Evolutionary conservation across 2,888 invertebrate genomes (phyloP), one percentile per base, ranked within the genome.

Genomic region (Sarcophaga subvicina): DNA sequence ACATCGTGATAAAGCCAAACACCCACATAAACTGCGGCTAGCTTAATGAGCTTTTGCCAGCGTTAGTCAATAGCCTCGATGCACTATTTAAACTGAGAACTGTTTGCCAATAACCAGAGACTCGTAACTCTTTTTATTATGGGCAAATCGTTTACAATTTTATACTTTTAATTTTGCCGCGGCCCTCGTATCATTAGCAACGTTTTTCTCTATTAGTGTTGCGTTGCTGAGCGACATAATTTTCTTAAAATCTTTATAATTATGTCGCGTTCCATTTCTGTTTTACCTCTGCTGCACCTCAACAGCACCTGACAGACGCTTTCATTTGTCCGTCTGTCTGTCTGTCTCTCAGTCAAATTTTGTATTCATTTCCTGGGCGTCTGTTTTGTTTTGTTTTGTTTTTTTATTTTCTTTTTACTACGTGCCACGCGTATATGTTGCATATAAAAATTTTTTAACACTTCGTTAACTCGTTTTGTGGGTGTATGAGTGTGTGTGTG

Each of bases 241-340:
- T 83, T 77, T 72, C 22, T 22, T 72, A 12, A 83, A 83, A 83
- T 83, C 82, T 83, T 64, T 83, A 83, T 83, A 83, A 83, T 83
- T 83, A 83, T 49, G 71, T 82, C 76, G 76, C 64, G 76, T 71
- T 59, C 25, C 12, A 54, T 54, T 54, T 54, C 54, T 14, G 37
- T 54, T 54, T 54, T 17, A 17, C 17, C 12, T 14, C 17, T 54
- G 4, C 49, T 12, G 1, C 54, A 12, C 54, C 67, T 47, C 47
- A 25, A 71, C 25, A 14, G n/a, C 27, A n/a, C 22, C 60, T 62
- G 20, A 20, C 72, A 64, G 17, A 54, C 72, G 54, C 71, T 64
- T 64, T 71, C 71, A 64, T 27, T 71, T 49, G 20, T 37, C 17
- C 70, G 69, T 69, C 64, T 37, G 37, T 37, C 37, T 37, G 37